These are phyloP conservation scores for Asobara japonica DNA, from an alignment of 1,140 invertebrate species.

Conservation along the genomic window DNA sequence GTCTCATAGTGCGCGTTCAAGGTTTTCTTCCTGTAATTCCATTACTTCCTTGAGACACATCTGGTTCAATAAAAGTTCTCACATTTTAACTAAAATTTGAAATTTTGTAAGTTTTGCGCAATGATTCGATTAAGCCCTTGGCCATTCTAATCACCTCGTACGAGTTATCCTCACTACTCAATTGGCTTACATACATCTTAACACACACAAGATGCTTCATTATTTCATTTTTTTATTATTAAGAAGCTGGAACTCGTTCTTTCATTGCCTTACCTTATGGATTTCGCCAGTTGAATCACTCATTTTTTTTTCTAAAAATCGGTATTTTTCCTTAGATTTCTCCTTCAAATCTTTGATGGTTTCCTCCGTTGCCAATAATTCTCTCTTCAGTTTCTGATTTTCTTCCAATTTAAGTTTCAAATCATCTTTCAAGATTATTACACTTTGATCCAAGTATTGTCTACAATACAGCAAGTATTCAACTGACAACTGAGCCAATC, in stretches of 20 bases:
- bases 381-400: slow-evolving; percentile 53
- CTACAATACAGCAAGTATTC: slow-evolving; percentile 78
- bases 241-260: not conserved
- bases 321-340: slow-evolving; percentile 49
- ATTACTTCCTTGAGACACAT: no score
- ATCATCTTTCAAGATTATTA: slow-evolving; percentile 72
- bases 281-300: slow-evolving; percentile 57
- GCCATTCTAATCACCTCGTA: no score
- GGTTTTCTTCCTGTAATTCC: not conserved
- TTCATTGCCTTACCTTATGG: slow-evolving; percentile 53
- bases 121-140: no score
- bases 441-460: slow-evolving; percentile 74
- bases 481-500: slow-evolving; percentile 74
- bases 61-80: no score
- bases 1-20: no score
- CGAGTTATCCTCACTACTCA: no score
- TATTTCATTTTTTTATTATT: not conserved
- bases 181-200: no score
- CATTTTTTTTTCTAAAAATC: slow-evolving; percentile 51
- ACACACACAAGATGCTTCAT: no score
- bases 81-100: no score
- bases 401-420: slow-evolving; percentile 68
- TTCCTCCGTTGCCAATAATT: slow-evolving; percentile 42
- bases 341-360: slow-evolving; percentile 50
- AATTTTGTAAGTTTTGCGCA: no score